Percentiles rank a stretch among this genome's conserved stretches.
Conservation (phyloP, 2,797 vertebrate species). For the Cynodonichthys magdalenae region DNA sequence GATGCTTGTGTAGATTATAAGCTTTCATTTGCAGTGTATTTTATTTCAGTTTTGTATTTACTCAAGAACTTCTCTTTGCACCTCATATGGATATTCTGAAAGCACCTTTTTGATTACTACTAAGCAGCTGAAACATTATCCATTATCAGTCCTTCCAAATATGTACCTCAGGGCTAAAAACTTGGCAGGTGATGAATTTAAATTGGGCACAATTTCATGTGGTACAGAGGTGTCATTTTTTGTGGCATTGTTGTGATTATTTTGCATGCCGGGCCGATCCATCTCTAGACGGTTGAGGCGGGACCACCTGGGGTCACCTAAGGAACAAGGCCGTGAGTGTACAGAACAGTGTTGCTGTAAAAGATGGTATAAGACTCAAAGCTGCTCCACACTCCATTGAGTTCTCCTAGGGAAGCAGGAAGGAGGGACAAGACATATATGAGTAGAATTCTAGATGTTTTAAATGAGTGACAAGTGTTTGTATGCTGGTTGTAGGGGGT, state of each 20-base stretch:
- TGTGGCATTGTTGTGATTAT: conserved; percentile 50
- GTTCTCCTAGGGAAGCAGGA: conserved; percentile 84
- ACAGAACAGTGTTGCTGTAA: conserved; percentile 75
- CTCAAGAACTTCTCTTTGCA: conserved; percentile 18
- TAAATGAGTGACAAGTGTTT: not conserved
- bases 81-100: conserved; percentile 47
- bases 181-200: conserved; percentile 53
- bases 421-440: not conserved
- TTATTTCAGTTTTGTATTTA: conserved; percentile 24
- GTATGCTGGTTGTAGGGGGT: not conserved
- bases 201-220: conserved; percentile 55
- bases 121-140: conserved; percentile 34
- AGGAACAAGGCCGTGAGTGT: conserved; percentile 81
- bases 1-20: conserved; percentile 47
- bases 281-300: conserved; percentile 75
- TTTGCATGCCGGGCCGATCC: conserved; percentile 68
- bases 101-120: conserved; percentile 58
- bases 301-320: conserved; percentile 89
- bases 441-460: conserved; percentile 2
- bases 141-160: conserved; percentile 43
- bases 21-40: conserved; percentile 48
- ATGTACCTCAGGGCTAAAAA: conserved; percentile 40
- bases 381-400: conserved; percentile 94
- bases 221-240: conserved; percentile 46
- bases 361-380: conserved; percentile 73